Evolutionary conservation across 2,888 invertebrate genomes (phyloP).

Genomic region (Unio delphinus): DNA sequence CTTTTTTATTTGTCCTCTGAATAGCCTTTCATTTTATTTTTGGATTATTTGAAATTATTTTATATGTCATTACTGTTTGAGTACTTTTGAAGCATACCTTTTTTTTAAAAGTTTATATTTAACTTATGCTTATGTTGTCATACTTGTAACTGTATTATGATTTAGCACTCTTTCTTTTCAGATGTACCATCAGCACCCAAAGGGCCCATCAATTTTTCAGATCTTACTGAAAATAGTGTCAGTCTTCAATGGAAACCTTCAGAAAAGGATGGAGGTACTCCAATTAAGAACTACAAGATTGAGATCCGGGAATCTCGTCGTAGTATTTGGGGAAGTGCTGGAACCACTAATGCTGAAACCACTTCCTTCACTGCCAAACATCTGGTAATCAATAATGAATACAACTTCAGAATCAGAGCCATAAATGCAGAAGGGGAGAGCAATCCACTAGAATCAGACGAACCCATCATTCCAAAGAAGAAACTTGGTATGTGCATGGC

Average conservation of each 20-base stretch:
- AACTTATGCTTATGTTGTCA: too few relatives aligned
- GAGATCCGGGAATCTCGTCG: conserved; percentile 91
- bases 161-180: conserved; percentile 13
- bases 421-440: conserved; percentile 99
- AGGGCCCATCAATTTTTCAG: conserved; percentile 84
- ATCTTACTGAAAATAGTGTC: conserved; percentile 94
- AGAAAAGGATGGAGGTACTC: conserved; percentile 94
- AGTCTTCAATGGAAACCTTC: conserved; percentile 97
- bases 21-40: too few relatives aligned
- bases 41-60: too few relatives aligned
- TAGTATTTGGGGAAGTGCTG: conserved; percentile 91
- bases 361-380: conserved; percentile 83
- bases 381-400: conserved; percentile 89
- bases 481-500: conserved; percentile 44
- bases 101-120: too few relatives aligned
- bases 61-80: too few relatives aligned
- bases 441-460: conserved; percentile 88
- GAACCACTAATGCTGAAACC: conserved; percentile 46
- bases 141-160: too few relatives aligned
- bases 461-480: conserved; percentile 80
- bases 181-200: conserved; percentile 62
- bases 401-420: conserved; percentile 97
- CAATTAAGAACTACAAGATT: conserved; percentile 84
- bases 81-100: too few relatives aligned
- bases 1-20: too few relatives aligned